Base-by-base conservation (phyloP, 2,113 vertebrate species). In the Fulica atra region DNA sequence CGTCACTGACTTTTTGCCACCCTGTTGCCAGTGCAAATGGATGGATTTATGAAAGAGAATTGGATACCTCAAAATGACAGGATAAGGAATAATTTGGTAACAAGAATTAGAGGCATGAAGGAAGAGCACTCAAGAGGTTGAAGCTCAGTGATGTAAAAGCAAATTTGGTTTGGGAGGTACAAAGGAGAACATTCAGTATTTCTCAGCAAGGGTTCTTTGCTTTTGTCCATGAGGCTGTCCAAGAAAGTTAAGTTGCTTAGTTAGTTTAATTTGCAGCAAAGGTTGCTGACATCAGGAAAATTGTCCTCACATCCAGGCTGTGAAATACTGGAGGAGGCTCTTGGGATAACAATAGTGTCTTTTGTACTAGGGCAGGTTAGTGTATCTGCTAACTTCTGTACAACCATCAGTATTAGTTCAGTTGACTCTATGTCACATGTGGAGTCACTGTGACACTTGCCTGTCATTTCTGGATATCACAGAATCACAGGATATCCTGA, bases 361-460 rank as follows among this genome's bases (percentile, higher is more conserved):
- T 72, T 72, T 68, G 21, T 83, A 3, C 19, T 46, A 38, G 28
- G 26, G 2, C 35, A 40, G 26, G 50, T 68, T 65, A 21, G 11
- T 19, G 2, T 66, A 65, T 73, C 76, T 82, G 71, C 42, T 79
- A 64, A 46, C 42, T 53, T n/a, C 87, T 81, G 33, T 70, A 46
- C 33, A n/a, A 12, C 3, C 35, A 48, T 31, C 48, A 38, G 1
- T 26, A 31, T 61, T 23, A 46, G 3, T 54, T 46, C 53, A 40
- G 8, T 11, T 28, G 70, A 26, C 23, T 15, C 33, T 31, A 14
- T 46, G 16, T 77, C 54, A 64, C 0, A 0, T 23, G 16, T 12
- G 28, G 51, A 40, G 66, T 19, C 31, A 50, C 44, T 15, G 19
- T n/a, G 79, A 26, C 24, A 23, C 17, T 66, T 9, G 0, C 7